Base-by-base conservation (phyloP, 2,113 vertebrate species). In the Chionodraco myersi region DNA sequence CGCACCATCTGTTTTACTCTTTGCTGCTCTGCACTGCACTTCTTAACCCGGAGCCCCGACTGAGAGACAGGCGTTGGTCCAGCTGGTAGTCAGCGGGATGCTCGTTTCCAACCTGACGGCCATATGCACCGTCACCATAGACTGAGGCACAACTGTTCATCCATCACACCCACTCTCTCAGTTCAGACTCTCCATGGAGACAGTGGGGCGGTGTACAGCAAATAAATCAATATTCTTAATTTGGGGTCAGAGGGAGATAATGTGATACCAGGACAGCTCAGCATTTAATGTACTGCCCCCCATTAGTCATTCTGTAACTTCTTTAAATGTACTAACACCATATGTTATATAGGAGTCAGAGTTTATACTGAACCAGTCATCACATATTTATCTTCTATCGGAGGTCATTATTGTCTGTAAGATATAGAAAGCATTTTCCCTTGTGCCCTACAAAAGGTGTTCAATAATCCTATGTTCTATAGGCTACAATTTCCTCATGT, bases 1-100 rank as follows among this genome's bases (percentile, higher is more conserved):
- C 11, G 67, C 64, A 53, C 91, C 93, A 94, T 93, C 88, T 94
- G 91, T 80, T 90, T 89, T 87, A 71, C 74, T 64, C 69, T 86
- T 80, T 85, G 21, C 75, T 58, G 57, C 51, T 77, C 78, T 57
- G 26, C 44, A 0, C 78, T 79, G 77, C 69, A 72, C 81, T 86
- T 82, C 64, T 79, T 11, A 8, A 59, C 65, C 58, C 10, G 8
- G 52, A 83, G 62, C 86, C 64, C 91, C 44, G 12, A 72, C 80
- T 47, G 84, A 58, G 70, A 70, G 77, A 80, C 92, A 90, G 89
- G 82, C 88, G 63, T 70, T 10, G 79, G 80, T 68, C 88, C 92
- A 91, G 90, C 92, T 93, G 92, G 86, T 84, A 67, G 88, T 75
- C 91, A 86, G 88, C 80, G 6, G 88, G 87, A 77, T 59, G 70